Evolutionary conservation across 2,797 vertebrate genomes (phyloP), one percentile per base, ranked within the genome.

Genomic region (Euphonia xanthogaster): DNA sequence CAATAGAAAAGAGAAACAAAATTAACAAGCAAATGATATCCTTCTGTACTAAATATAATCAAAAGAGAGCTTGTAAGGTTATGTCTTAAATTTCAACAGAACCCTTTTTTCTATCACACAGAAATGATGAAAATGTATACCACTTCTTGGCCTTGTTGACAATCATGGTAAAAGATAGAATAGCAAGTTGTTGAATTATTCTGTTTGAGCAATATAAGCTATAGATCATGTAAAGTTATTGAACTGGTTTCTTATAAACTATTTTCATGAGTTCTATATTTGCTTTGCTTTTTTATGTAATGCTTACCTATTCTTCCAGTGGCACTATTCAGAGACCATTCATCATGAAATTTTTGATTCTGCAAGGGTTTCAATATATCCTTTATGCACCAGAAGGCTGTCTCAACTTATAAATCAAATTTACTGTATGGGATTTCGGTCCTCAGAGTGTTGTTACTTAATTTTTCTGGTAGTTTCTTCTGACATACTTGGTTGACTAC

Each of bases 1-100:
- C 33, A 95, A 75, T 9, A 86, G 53, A 89, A 93, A 76, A 85
- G 54, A 95, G 67, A 89, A 82, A 61, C 42, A 88, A 88, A 85
- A 73, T 84, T 95, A 95, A 73, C 22, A 65, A 76, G 63, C 21
- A 67, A 60, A 47, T 54, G 1, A 53, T 63, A 54, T 47, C 40
- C 31, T 84, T 86, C 48, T 48, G 4, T 79, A 53, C 62, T 84
- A 86, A 79, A 81, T 84, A 75, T 61, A 90, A 88, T 73, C 80
- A 84, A 92, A 95, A 85, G 48, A 85, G n/a, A 82, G 4, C 28
- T 80, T 94, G 31, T 91, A 79, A 87, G 54, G 10, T 71, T 95
- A 42, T 44, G 35, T 82, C 77, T 93, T 92, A 77, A 63, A 74
- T 93, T 95, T 93, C 75, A 85, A 30, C 35, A 53, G 21, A 82